These are phyloP conservation scores for Clarias pachynema DNA, from an alignment of 2,797 vertebrate species.

Conservation along the genomic window DNA sequence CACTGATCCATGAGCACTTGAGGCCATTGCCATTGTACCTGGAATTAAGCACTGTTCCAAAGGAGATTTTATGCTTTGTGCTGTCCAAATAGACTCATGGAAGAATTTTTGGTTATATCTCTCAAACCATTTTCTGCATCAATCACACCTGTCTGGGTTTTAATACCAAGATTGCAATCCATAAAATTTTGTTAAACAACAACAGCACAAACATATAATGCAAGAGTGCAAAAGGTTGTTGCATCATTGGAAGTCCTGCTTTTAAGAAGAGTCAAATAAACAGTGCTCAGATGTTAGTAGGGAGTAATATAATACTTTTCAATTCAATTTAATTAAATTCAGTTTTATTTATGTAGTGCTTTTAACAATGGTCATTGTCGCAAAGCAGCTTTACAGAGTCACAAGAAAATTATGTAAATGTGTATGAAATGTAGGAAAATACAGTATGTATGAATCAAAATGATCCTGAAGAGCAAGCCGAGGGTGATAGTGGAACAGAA, in stretches of 20 bases:
- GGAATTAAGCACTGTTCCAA: constrained; percentile 30
- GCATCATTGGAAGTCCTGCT: neutral
- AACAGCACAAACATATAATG: neutral
- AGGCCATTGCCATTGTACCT: constrained; percentile 22
- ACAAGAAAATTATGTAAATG: too few relatives aligned
- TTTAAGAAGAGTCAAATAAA: neutral
- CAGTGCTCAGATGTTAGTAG: neutral
- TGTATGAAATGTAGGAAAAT: too few relatives aligned
- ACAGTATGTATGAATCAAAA: too few relatives aligned
- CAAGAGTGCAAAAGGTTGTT: neutral
- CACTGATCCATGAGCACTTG: constrained; percentile 22
- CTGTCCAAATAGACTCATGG: too few relatives aligned
- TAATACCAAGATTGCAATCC: neutral
- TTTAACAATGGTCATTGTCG: too few relatives aligned
- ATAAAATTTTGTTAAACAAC: neutral
- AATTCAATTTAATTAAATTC: too few relatives aligned
- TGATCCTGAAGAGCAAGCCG: too few relatives aligned
- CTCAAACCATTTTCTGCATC: neutral
- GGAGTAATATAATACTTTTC: neutral
- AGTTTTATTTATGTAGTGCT: too few relatives aligned
- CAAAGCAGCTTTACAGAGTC: too few relatives aligned
- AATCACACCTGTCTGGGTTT: neutral
- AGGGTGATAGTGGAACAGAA: too few relatives aligned
- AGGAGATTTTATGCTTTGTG: neutral
- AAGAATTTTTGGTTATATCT: neutral